These are phyloP conservation scores for Chesias legatella DNA, from an alignment of 2,888 invertebrate genomes.

Conservation along the genomic window DNA sequence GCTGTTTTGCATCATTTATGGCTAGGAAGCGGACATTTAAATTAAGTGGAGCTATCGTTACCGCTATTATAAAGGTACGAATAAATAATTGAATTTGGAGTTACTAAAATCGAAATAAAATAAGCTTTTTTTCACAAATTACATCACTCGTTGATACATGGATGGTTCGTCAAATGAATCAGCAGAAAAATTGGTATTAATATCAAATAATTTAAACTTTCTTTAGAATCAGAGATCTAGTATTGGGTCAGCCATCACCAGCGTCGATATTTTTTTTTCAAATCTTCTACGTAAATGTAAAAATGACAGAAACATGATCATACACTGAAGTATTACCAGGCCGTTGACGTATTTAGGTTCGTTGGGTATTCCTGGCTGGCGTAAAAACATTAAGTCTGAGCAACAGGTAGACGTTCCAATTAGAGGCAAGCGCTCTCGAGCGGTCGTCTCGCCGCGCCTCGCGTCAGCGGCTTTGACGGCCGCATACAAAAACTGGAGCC, in stretches of 20 bases:
- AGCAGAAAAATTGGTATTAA: no score
- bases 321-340: conserved; percentile 52
- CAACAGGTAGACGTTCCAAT: conserved; percentile 79
- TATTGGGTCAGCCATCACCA: no score
- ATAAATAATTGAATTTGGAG: no score
- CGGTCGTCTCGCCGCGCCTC: conserved; percentile 60
- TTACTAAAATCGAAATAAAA: no score
- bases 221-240: no score
- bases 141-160: no score
- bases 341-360: conserved; percentile 62
- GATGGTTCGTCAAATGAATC: no score
- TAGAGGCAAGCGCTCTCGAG: conserved; percentile 69
- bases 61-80: conserved; percentile 1
- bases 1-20: conserved; percentile 7
- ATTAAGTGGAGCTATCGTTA: background rate
- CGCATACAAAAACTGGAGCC: conserved; percentile 63
- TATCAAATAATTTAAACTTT: no score
- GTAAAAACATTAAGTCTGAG: conserved; percentile 63
- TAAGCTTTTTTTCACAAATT: no score
- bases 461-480: conserved; percentile 63
- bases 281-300: no score
- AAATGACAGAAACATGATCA: conserved; percentile 33
- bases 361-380: conserved; percentile 50
- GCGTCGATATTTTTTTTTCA: no score
- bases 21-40: background rate